A percentile compares a stretch with the other conserved stretches of the same genome.
These are phyloP conservation scores for Sebastes wilsoni DNA, from an alignment of 2,797 vertebrate species.

Conservation along the genomic window DNA sequence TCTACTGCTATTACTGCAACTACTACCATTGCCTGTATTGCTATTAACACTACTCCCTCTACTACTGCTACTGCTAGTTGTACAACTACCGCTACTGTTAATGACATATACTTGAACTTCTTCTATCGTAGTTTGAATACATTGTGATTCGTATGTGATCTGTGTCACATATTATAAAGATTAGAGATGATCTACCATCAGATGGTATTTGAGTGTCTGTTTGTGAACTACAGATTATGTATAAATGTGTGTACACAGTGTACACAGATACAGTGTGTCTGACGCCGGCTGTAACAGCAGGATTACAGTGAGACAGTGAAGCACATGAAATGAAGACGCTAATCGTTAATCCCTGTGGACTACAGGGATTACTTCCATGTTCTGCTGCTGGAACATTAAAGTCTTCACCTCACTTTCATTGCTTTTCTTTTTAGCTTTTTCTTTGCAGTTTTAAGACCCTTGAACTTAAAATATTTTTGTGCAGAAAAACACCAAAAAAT, in stretches of 20 bases:
- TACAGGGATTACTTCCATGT: constrained; percentile 53
- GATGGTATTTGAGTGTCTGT: neutral
- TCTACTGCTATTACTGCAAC: neutral
- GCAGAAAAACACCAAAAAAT: neutral
- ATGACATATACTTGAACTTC: too few species aligned
- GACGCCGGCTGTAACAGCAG: constrained; percentile 4
- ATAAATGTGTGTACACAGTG: neutral
- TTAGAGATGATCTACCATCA: too few species aligned
- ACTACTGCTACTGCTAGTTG: too few species aligned
- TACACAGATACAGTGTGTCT: neutral
- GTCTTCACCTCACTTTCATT: constrained; percentile 16
- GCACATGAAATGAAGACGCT: constrained; percentile 51
- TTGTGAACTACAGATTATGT: neutral
- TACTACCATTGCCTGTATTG: neutral
- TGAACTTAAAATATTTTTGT: neutral
- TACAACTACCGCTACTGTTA: too few species aligned
- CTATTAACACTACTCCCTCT: too few species aligned
- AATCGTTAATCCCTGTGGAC: constrained; percentile 48
- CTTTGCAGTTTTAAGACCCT: neutral
- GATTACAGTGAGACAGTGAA: constrained; percentile 49
- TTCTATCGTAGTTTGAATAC: too few species aligned
- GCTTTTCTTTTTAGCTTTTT: neutral
- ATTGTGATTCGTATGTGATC: too few species aligned
- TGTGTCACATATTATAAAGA: too few species aligned
- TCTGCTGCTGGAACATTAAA: constrained; percentile 31